phyloP scores from a whole-genome alignment of 2,888 invertebrate genomes.

The Phania funesta region DNA sequence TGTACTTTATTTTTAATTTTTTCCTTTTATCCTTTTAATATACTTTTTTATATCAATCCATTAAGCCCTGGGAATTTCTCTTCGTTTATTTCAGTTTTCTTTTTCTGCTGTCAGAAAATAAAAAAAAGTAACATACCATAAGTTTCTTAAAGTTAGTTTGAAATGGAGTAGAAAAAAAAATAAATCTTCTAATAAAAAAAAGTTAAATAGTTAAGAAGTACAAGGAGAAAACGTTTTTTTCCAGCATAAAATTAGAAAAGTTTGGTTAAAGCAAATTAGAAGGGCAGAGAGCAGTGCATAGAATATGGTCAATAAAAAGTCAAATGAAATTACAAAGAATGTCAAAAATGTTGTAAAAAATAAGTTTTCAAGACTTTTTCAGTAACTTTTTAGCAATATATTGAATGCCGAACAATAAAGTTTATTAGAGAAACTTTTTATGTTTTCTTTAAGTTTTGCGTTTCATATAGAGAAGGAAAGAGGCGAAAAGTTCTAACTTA shows the following conservation, averaged over 20 bases:
- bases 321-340: slow-evolving; percentile 5
- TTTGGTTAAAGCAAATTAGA: background rate
- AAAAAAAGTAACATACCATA: slow-evolving; percentile 46
- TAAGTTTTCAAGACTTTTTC: slow-evolving; percentile 7
- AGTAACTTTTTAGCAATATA: slow-evolving; percentile 11
- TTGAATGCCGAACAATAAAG: slow-evolving; percentile 29
- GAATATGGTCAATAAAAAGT: background rate
- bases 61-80: slow-evolving; percentile 61
- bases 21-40: background rate
- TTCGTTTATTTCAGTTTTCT: slow-evolving; percentile 30
- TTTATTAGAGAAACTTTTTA: slow-evolving; percentile 37
- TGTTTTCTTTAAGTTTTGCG: slow-evolving; percentile 27
- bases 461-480: slow-evolving; percentile 8
- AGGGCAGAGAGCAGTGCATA: background rate
- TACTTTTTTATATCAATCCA: slow-evolving; percentile 32
- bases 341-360: slow-evolving; percentile 21
- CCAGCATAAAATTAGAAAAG: slow-evolving; percentile 28
- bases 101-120: slow-evolving; percentile 38
- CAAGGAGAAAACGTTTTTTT: background rate
- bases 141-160: slow-evolving; percentile 50
- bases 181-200: slow-evolving; percentile 23
- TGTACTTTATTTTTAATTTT: background rate
- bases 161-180: slow-evolving; percentile 22
- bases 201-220: slow-evolving; percentile 28
- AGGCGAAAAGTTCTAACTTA: background rate